Conservation (phyloP, 2,888 invertebrate genomes). For the Brassicogethes aeneus region DNA sequence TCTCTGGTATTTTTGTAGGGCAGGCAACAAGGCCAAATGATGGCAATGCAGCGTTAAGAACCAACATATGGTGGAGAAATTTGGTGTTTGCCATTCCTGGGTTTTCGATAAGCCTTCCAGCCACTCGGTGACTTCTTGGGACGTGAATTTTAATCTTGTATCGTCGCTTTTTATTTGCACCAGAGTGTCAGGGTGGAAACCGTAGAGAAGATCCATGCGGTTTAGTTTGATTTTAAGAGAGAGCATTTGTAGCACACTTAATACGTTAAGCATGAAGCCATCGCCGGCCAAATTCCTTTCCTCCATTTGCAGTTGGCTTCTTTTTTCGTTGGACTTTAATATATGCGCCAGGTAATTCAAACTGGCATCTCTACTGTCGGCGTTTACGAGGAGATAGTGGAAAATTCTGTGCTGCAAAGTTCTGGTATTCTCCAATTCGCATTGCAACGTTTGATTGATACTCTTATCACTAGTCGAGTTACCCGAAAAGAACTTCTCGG, state of each 20-base stretch:
- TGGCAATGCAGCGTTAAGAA: slow-evolving; percentile 91
- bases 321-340: slow-evolving; percentile 72
- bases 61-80: slow-evolving; percentile 96
- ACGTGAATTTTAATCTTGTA: slow-evolving; percentile 74
- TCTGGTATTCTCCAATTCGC: slow-evolving; percentile 72
- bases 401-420: slow-evolving; percentile 70
- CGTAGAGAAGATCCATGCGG: slow-evolving; percentile 82
- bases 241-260: slow-evolving; percentile 83
- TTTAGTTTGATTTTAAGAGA: slow-evolving; percentile 84
- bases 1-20: slow-evolving; percentile 75
- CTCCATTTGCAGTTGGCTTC: slow-evolving; percentile 85
- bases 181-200: slow-evolving; percentile 71
- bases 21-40: slow-evolving; percentile 84
- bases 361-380: slow-evolving; percentile 68
- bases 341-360: slow-evolving; percentile 72
- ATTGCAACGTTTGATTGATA: slow-evolving; percentile 61
- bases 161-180: slow-evolving; percentile 62
- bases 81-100: slow-evolving; percentile 66
- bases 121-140: slow-evolving; percentile 76
- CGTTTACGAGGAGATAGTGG: slow-evolving; percentile 74
- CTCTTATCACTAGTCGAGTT: slow-evolving; percentile 53
- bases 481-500: slow-evolving; percentile 42
- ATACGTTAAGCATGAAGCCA: slow-evolving; percentile 91
- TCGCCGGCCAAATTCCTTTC: slow-evolving; percentile 83
- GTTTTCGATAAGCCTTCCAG: slow-evolving; percentile 49